These are phyloP conservation scores for Addax nasomaculatus DNA, from an alignment of 2,113 vertebrate species.

Conservation along the genomic window DNA sequence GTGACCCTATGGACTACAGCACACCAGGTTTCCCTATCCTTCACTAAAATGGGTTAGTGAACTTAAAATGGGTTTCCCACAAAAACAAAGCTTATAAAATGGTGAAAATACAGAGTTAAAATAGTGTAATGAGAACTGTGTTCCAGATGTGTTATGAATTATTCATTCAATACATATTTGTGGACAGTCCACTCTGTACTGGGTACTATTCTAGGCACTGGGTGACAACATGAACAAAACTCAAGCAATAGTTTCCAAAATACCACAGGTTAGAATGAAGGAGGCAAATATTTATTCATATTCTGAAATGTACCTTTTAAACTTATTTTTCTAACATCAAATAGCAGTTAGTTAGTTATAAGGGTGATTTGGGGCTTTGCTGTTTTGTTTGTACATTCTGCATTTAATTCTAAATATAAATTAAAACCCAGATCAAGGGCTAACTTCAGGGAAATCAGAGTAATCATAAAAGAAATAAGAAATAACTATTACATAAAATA, in stretches of 20 bases:
- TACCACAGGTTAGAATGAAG: neutral
- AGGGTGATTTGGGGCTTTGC: neutral
- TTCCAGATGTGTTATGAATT: neutral
- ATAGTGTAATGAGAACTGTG: neutral
- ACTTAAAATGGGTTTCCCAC: neutral
- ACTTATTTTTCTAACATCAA: neutral
- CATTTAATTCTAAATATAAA: neutral
- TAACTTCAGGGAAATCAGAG: neutral
- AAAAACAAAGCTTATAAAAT: neutral
- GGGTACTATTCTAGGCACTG: neutral
- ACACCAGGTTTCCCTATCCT: neutral
- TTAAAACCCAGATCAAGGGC: neutral
- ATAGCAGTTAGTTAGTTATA: neutral
- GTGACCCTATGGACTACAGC: neutral
- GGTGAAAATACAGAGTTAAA: neutral
- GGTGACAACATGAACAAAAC: neutral
- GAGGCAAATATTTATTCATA: neutral
- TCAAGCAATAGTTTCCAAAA: neutral
- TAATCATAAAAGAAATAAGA: neutral
- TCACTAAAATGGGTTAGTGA: neutral
- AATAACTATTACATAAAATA: neutral
- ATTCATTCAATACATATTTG: neutral
- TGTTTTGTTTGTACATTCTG: neutral
- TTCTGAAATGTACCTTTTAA: neutral
- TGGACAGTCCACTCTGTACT: neutral